A percentile compares a stretch with the other conserved stretches of the same genome.
phyloP scores from a whole-genome alignment of 2,113 vertebrate species.

The Corythornis cristatus region DNA sequence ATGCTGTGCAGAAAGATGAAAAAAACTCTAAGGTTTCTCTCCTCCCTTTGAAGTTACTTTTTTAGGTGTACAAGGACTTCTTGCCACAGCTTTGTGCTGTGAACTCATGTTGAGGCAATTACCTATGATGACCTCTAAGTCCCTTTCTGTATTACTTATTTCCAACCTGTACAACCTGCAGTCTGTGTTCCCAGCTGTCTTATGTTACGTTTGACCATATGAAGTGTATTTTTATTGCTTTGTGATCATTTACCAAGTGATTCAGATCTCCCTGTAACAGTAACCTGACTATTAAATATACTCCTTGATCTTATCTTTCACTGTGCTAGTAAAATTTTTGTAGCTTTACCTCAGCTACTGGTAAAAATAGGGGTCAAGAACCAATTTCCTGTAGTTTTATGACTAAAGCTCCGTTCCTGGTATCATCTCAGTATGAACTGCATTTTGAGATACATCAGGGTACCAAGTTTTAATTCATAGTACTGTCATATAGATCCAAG shows the following conservation, averaged over 20 bases:
- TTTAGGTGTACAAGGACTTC: neutral
- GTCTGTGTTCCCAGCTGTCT: neutral
- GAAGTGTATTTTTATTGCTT: neutral
- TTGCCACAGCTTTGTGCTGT: neutral
- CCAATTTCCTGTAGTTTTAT: neutral
- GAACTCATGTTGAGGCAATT: constrained; percentile 17
- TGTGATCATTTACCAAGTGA: neutral
- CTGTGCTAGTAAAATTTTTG: neutral
- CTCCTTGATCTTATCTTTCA: neutral
- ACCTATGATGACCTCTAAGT: neutral
- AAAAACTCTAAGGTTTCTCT: neutral
- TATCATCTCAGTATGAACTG: neutral
- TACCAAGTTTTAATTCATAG: neutral
- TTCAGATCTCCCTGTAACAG: neutral
- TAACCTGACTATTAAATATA: neutral
- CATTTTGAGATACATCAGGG: neutral
- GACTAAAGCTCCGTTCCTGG: neutral
- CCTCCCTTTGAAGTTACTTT: neutral
- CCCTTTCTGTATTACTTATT: constrained; percentile 4
- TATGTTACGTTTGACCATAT: neutral
- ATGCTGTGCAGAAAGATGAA: neutral
- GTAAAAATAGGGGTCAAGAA: neutral
- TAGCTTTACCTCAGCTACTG: neutral
- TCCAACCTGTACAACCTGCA: neutral
- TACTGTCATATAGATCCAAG: neutral